Percentiles rank a stretch among this genome's conserved stretches.
These are phyloP conservation scores for Chiridota heheva DNA, from an alignment of 35 echinoderm and acorn worm species.

Conservation along the genomic window DNA sequence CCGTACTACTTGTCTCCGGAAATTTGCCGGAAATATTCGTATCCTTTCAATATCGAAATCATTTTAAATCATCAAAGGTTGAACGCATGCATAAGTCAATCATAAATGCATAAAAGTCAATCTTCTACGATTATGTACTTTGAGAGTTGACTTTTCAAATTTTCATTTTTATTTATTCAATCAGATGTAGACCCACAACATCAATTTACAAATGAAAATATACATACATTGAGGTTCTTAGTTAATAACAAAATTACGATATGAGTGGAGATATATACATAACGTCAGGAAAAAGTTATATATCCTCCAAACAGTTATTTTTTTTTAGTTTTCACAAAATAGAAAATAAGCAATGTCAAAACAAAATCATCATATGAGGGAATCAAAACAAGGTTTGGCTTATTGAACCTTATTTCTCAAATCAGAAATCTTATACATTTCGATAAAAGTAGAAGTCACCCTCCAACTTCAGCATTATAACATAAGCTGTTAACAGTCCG, in stretches of 20 bases:
- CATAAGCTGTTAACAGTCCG: too few relatives aligned
- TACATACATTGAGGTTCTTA: background rate
- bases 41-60: slow-evolving; percentile 50
- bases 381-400: too few relatives aligned
- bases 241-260: background rate
- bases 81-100: background rate
- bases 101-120: background rate
- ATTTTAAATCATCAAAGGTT: background rate
- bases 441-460: too few relatives aligned
- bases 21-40: slow-evolving; percentile 78
- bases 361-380: too few relatives aligned
- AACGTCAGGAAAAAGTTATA: too few relatives aligned
- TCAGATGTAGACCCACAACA: background rate
- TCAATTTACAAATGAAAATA: too few relatives aligned
- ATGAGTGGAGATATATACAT: background rate
- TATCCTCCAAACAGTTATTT: too few relatives aligned
- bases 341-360: too few relatives aligned
- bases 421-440: too few relatives aligned
- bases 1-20: slow-evolving; percentile 95
- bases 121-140: background rate
- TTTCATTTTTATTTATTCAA: background rate
- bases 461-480: too few relatives aligned
- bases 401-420: too few relatives aligned
- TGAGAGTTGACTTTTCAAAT: background rate
- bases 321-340: too few relatives aligned